Evolutionary conservation across 2,113 vertebrate genomes (phyloP).

Genomic region (Odocoileus virginianus): DNA sequence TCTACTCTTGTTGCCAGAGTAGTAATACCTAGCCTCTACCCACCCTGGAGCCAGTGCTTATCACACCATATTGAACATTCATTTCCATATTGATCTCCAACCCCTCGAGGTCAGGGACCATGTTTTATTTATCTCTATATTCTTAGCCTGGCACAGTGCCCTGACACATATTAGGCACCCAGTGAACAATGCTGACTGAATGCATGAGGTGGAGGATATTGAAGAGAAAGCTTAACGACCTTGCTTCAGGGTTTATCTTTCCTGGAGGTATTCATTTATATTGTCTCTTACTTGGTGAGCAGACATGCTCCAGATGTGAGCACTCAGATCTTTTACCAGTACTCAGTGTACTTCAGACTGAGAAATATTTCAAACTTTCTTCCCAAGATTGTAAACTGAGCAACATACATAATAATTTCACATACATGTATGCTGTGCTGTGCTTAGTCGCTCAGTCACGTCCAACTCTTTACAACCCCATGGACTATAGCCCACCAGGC

Average conservation of each 20-base stretch:
- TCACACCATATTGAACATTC: not conserved
- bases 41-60: not conserved
- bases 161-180: not conserved
- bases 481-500: not conserved
- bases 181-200: slow-evolving; percentile 18
- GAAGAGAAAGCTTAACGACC: slow-evolving; percentile 3
- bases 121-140: slow-evolving; percentile 37
- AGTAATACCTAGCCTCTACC: not conserved
- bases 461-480: not conserved
- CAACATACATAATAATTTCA: not conserved
- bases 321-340: not conserved
- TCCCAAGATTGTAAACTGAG: not conserved
- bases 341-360: not conserved
- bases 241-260: not conserved
- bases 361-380: not conserved
- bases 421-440: not conserved
- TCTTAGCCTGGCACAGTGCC: slow-evolving; percentile 6
- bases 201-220: not conserved
- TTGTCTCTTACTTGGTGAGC: not conserved
- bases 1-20: not conserved
- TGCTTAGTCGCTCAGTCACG: not conserved
- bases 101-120: not conserved
- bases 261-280: not conserved
- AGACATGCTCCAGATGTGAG: not conserved
- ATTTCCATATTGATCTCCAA: not conserved